Evolutionary conservation across 1,140 invertebrate species (phyloP), one percentile per base, ranked within the genome.

Genomic region (Brachionus rotundiformis): DNA sequence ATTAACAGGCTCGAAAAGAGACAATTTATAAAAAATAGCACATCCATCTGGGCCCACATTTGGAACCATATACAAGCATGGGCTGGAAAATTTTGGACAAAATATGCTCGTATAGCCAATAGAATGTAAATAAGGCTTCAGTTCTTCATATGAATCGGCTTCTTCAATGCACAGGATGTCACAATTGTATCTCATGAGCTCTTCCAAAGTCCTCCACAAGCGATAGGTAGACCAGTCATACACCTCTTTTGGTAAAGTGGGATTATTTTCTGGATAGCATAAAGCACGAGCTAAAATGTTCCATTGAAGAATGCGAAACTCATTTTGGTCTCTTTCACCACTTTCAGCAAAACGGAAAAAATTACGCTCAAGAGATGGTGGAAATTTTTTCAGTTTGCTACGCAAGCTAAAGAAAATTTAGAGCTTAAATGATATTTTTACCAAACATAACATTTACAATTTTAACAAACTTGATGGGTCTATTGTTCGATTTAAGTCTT

Each of bases 41-140:
- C 76, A 79, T n/a, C 76, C 76, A 27, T 79, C 76, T 16, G 76
- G 76, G 8, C 76, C 76, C 2, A 79, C 11, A 39, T 79, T 79
- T 19, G 76, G 36, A 19, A 59, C 76, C 44, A 79, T 59, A 29
- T 79, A 44, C 8, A 79, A 47, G 59, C 76, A 79, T 16, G 76
- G 76, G n/a, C 76, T 79, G n/a, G 39, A 79, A 79, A 79, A 79
- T 63, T 79, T 79, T 31, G 76, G 76, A 39, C 76, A 79, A 79
- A 79, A 79, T 39, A 79, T 39, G 36, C 76, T 79, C 1, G 76
- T 54, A 16, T 79, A 79, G 23, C 76, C 76, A 13, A 79, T 61
- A 11, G 76, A 79, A 25, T 79, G 76, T 25, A 79, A 54, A 63
- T 79, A 79, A 63, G 76, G 76, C 27, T 79, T 79, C 23, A 79